phyloP scores from a whole-genome alignment of 2,797 vertebrate genomes.

The Centropyge bicolor region DNA sequence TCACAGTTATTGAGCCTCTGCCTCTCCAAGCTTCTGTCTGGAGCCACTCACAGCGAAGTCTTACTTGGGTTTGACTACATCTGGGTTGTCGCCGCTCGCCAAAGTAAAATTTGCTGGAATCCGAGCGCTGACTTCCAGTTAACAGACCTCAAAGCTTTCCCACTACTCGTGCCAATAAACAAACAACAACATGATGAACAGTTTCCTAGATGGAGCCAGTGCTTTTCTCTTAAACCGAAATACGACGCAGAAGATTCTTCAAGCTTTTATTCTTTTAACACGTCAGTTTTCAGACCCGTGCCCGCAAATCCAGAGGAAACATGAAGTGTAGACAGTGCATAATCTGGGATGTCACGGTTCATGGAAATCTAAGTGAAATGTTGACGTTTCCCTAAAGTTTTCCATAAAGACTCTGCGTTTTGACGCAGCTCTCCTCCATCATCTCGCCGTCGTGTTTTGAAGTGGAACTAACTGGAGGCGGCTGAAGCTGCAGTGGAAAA shows the following conservation, averaged over 20 bases:
- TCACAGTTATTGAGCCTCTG: slow-evolving; percentile 55
- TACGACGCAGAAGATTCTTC: slow-evolving; percentile 10
- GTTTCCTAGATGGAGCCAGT: slow-evolving; percentile 25
- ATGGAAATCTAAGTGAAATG: slow-evolving; percentile 49
- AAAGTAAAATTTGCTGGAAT: slow-evolving; percentile 41
- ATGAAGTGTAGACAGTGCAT: slow-evolving; percentile 39
- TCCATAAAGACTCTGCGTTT: slow-evolving; percentile 41
- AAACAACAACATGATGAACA: slow-evolving; percentile 49
- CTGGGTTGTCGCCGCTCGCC: slow-evolving; percentile 49
- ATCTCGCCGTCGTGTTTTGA: slow-evolving; percentile 41
- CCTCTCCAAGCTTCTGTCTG: slow-evolving; percentile 71
- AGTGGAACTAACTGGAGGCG: slow-evolving; percentile 46
- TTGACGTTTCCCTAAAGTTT: slow-evolving; percentile 24
- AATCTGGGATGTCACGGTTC: slow-evolving; percentile 53
- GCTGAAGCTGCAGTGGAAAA: slow-evolving; percentile 64
- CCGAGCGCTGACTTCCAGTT: slow-evolving; percentile 38
- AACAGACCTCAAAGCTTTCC: slow-evolving; percentile 42
- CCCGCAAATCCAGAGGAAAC: slow-evolving; percentile 44
- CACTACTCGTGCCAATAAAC: slow-evolving; percentile 60
- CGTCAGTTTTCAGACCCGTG: slow-evolving; percentile 6
- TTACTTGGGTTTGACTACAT: slow-evolving; percentile 47
- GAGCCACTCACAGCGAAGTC: slow-evolving; percentile 45
- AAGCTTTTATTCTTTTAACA: slow-evolving; percentile 19
- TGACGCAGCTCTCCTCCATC: slow-evolving; percentile 55
- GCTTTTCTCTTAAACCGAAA: slow-evolving; percentile 12